Evolutionary conservation across 2,888 invertebrate genomes (phyloP), one percentile per base, ranked within the genome.

Genomic region (Sericinus montela): DNA sequence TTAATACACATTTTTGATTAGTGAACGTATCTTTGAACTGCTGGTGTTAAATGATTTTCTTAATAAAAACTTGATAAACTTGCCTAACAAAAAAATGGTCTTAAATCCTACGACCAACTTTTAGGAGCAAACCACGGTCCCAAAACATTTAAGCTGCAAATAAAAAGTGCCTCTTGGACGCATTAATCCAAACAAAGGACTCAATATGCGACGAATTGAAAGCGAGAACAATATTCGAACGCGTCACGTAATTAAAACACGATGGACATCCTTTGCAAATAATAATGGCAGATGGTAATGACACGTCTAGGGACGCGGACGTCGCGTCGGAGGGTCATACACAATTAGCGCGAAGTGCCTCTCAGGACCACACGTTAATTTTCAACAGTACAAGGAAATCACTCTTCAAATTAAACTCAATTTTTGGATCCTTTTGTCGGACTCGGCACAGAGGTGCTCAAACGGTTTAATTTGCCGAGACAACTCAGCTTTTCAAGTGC

Each of bases 271-370:
- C 65, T 58, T 50, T n/a, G n/a, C 57, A 59, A 67, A 62, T 64
- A 65, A 60, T n/a, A n/a, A n/a, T n/a, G n/a, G n/a, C n/a, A n/a
- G n/a, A n/a, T n/a, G n/a, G n/a, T n/a, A n/a, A n/a, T n/a, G n/a
- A n/a, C n/a, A n/a, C n/a, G n/a, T n/a, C n/a, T 23, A 23, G 23
- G 23, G 23, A 23, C 23, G 4, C 23, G 23, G 23, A 23, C 35
- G 23, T 29, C 40, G 41, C 30, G 42, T 50, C 57, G 15, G 50
- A 58, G 74, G 73, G 72, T 69, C 76, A 72, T 75, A 74, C 75
- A 77, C 84, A 84, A 84, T 83, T 81, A 80, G 69, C 71, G 74
- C 54, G 67, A 57, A 83, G 83, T 59, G 68, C 68, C 69, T 56
- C 73, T 78, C 70, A 45, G 63, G 64, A 60, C 67, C 73, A 66